Conservation (phyloP, 2,888 invertebrate genomes). For the Phania funesta region DNA sequence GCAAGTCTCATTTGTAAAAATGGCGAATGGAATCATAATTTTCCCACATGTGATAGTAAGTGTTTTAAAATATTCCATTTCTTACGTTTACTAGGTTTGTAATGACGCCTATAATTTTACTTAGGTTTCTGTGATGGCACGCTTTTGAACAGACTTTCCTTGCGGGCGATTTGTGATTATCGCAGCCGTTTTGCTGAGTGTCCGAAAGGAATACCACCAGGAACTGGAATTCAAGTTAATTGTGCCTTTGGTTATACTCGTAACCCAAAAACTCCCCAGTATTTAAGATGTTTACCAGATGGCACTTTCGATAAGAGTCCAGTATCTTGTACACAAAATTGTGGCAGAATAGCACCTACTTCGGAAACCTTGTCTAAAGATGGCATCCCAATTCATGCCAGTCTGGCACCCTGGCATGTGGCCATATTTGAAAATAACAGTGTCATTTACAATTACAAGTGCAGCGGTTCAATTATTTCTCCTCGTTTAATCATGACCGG, state of each 20-base stretch:
- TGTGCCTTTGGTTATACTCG: conserved; percentile 48
- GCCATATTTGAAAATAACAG: conserved; percentile 67
- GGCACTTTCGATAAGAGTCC: conserved; percentile 32
- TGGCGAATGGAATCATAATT: conserved; percentile 69
- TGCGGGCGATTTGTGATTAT: conserved; percentile 26
- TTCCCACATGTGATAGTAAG: conserved; percentile 34
- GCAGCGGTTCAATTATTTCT: conserved; percentile 72
- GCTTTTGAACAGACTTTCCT: conserved; percentile 15
- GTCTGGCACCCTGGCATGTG: conserved; percentile 73
- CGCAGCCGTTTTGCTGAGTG: neutral
- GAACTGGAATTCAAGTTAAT: conserved; percentile 26
- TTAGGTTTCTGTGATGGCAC: conserved; percentile 50
- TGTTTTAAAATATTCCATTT: neutral
- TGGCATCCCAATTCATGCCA: conserved; percentile 65
- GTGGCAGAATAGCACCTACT: conserved; percentile 65
- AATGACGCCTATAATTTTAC: neutral
- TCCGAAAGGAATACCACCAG: conserved; percentile 53
- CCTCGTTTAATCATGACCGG: conserved; percentile 71
- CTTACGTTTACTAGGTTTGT: neutral
- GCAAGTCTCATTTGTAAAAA: conserved; percentile 30
- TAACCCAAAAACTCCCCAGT: neutral
- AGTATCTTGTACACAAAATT: conserved; percentile 67
- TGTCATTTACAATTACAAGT: conserved; percentile 60
- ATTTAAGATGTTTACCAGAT: conserved; percentile 26
- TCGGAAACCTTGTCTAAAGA: conserved; percentile 58